These are phyloP conservation scores for Oryzias javanicus DNA, from an alignment of 2,113 vertebrate genomes.

Conservation along the genomic window DNA sequence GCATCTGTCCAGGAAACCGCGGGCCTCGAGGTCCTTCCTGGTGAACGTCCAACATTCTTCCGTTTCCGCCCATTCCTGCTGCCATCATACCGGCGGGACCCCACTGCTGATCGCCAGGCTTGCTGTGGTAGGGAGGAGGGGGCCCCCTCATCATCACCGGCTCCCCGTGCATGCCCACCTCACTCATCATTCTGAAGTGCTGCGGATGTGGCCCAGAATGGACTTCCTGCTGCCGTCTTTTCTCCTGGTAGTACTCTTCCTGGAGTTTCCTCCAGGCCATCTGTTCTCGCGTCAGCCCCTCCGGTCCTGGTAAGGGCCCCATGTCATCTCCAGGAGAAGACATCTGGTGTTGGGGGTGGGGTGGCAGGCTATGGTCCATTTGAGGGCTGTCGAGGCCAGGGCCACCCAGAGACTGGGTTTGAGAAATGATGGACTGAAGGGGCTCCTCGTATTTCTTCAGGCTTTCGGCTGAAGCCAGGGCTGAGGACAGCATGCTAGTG, in stretches of 20 bases:
- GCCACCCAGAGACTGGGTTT: slow-evolving; percentile 87
- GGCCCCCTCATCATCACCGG: slow-evolving; percentile 87
- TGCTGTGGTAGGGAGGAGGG: slow-evolving; percentile 96
- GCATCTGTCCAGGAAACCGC: slow-evolving; percentile 76
- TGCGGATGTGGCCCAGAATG: slow-evolving; percentile 81
- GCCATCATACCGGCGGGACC: slow-evolving; percentile 75
- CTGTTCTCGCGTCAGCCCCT: slow-evolving; percentile 91
- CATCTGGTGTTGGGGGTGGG: slow-evolving; percentile 72
- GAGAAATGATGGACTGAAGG: slow-evolving; percentile 93
- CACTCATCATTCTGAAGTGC: slow-evolving; percentile 86
- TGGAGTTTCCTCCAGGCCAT: slow-evolving; percentile 96
- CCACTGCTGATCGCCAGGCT: slow-evolving; percentile 89
- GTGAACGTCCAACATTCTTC: slow-evolving; percentile 74
- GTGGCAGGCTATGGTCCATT: slow-evolving; percentile 71
- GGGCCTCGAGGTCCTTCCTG: slow-evolving; percentile 77
- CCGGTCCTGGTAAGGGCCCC: slow-evolving; percentile 87
- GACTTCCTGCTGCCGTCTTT: slow-evolving; percentile 92
- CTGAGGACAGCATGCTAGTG: slow-evolving; percentile 52
- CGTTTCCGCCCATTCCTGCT: slow-evolving; percentile 69
- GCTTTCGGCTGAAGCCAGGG: slow-evolving; percentile 47
- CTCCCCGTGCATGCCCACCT: slow-evolving; percentile 80
- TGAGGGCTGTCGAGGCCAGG: slow-evolving; percentile 82
- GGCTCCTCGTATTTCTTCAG: slow-evolving; percentile 95
- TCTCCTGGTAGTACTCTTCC: slow-evolving; percentile 96
- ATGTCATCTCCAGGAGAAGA: slow-evolving; percentile 84